Percentiles rank a stretch among this genome's conserved stretches.
These are phyloP conservation scores for Scylla paramamosain DNA, from an alignment of 1,140 invertebrate species.

Conservation along the genomic window DNA sequence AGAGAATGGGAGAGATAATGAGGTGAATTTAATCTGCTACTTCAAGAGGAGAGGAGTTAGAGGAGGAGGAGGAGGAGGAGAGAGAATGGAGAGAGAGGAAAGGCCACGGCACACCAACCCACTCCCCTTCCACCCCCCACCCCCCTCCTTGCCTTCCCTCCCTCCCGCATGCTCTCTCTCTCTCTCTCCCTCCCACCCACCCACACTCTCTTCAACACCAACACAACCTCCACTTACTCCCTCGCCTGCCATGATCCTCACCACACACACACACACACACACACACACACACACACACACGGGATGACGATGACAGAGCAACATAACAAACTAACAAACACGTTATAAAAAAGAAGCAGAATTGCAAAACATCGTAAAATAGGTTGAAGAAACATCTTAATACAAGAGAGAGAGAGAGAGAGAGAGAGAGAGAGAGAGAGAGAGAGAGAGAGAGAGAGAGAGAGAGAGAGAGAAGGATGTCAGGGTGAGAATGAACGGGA, in stretches of 20 bases:
- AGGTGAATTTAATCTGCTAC: neutral
- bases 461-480: too few species aligned
- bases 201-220: neutral
- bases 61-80: neutral
- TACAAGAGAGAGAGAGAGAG: neutral
- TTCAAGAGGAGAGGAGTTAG: neutral
- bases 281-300: neutral
- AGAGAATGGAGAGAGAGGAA: neutral
- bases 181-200: neutral
- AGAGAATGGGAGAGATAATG: conserved; percentile 28
- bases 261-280: neutral
- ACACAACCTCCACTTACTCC: neutral
- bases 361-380: neutral
- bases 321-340: neutral
- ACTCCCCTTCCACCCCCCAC: neutral
- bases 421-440: conserved; percentile 21
- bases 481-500: too few species aligned
- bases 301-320: neutral
- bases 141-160: neutral
- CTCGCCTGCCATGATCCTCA: neutral
- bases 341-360: too few species aligned
- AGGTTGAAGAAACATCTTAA: neutral
- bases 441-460: neutral
- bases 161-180: neutral
- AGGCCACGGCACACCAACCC: neutral